Evolutionary conservation across 1,140 invertebrate genomes (phyloP).

Genomic region (Phthorimaea operculella): DNA sequence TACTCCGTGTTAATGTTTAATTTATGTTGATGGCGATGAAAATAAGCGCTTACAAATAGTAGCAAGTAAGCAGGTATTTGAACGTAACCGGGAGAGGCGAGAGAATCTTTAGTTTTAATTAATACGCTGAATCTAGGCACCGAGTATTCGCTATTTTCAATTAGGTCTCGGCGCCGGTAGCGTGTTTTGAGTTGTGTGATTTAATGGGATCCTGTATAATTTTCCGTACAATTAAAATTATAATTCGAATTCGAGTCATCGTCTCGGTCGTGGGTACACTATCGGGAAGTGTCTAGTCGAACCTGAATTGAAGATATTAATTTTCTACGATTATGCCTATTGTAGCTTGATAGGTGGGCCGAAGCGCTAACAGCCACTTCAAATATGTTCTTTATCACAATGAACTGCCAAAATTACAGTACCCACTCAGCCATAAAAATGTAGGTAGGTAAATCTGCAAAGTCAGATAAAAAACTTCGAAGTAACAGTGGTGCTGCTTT

Average conservation of each 20-base stretch:
- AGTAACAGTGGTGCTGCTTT: neutral
- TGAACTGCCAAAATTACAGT: no score
- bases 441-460: no score
- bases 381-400: no score
- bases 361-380: no score
- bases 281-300: neutral
- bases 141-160: conserved; percentile 54
- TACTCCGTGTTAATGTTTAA: conserved; percentile 40
- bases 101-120: conserved; percentile 63
- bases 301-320: no score
- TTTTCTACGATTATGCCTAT: no score
- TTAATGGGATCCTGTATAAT: conserved; percentile 40
- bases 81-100: conserved; percentile 46
- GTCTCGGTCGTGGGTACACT: neutral
- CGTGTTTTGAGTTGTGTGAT: conserved; percentile 55
- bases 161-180: conserved; percentile 52
- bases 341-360: no score
- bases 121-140: conserved; percentile 53
- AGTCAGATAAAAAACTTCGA: no score
- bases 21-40: conserved; percentile 37
- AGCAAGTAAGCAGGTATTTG: conserved; percentile 43
- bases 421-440: no score
- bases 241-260: conserved; percentile 14
- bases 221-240: conserved; percentile 44
- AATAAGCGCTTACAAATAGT: conserved; percentile 45